A percentile compares a stretch with the other conserved stretches of the same genome.
Conservation (phyloP, 2,797 vertebrate species). For the Champsocephalus esox region DNA sequence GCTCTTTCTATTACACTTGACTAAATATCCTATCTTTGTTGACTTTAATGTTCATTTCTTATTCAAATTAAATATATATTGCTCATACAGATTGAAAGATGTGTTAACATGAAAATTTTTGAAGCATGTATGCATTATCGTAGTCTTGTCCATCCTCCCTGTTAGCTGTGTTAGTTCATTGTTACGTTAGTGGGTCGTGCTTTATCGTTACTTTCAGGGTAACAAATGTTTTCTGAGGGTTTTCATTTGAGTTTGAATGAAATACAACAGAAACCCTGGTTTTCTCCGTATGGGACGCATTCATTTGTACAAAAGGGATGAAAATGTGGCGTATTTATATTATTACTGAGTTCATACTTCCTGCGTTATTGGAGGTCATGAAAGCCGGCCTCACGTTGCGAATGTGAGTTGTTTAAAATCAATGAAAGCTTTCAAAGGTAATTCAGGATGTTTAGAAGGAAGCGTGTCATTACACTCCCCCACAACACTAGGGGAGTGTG, state of each 20-base stretch:
- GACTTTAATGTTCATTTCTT: background rate
- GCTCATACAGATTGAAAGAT: rapidly evolving
- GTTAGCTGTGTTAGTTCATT: background rate
- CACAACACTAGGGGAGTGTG: background rate
- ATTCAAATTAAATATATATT: background rate
- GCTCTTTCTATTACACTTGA: too few species aligned
- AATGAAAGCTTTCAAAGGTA: constrained; percentile 4
- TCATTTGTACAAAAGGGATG: background rate
- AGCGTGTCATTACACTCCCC: constrained; percentile 1
- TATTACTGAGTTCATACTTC: background rate
- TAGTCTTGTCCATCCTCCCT: background rate
- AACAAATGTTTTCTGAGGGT: too few species aligned
- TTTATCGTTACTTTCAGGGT: background rate
- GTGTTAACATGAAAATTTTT: too few species aligned
- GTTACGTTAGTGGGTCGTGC: background rate
- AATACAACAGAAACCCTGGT: background rate
- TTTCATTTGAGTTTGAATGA: too few species aligned
- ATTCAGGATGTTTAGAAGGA: constrained; percentile 43
- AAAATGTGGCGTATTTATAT: background rate
- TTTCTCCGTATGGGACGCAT: background rate
- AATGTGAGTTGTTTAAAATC: background rate
- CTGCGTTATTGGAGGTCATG: background rate
- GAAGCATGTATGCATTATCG: background rate
- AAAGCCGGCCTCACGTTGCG: too few species aligned
- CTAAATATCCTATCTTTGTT: background rate